phyloP scores from a whole-genome alignment of 2,113 vertebrate genomes.

The Fulmarus glacialis region DNA sequence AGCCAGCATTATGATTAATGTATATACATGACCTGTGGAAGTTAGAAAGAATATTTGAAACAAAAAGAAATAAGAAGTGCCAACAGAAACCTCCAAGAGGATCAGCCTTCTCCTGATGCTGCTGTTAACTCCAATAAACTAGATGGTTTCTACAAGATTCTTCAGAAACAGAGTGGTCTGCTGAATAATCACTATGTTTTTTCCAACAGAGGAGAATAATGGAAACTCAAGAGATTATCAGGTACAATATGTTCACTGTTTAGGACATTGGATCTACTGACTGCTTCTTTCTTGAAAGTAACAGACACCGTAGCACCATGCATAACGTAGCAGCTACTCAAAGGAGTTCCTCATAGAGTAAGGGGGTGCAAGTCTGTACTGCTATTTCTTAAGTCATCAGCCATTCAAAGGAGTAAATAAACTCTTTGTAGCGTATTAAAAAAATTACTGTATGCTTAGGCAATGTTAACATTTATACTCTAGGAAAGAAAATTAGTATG shows the following conservation, averaged over 20 bases:
- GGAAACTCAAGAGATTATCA: not conserved
- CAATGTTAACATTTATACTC: not conserved
- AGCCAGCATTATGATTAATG: not conserved
- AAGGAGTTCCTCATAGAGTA: not conserved
- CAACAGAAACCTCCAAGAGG: not conserved
- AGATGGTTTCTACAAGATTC: not conserved
- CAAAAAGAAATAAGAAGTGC: not conserved
- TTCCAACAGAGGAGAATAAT: not conserved
- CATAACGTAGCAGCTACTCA: not conserved
- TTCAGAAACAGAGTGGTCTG: not conserved
- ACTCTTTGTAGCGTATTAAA: not conserved
- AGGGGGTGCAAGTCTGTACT: not conserved
- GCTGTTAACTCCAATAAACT: not conserved
- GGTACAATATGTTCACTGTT: not conserved
- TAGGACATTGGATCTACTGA: not conserved
- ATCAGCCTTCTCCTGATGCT: not conserved
- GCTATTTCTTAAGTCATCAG: not conserved
- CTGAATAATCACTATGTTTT: not conserved
- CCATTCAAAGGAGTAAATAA: not conserved
- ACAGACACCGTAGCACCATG: not conserved
- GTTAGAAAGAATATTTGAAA: not conserved
- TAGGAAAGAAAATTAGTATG: not conserved
- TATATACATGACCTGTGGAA: not conserved
- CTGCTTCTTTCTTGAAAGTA: not conserved
- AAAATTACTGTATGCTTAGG: not conserved